A percentile compares a stretch with the other conserved stretches of the same genome.
These are phyloP conservation scores for Perizoma affinitatum DNA, from an alignment of 2,888 invertebrate genomes.

Conservation along the genomic window DNA sequence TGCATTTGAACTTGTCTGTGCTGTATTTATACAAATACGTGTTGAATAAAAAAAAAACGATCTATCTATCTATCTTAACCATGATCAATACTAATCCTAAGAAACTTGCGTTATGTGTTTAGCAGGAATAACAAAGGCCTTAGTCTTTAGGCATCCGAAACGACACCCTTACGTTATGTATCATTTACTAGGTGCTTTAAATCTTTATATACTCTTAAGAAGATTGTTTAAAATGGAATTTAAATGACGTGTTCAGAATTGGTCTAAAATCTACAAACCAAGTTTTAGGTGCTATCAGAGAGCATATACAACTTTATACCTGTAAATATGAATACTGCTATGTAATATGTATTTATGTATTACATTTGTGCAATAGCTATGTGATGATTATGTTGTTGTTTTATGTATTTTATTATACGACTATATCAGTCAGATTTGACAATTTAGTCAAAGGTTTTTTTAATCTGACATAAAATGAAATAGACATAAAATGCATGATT, in stretches of 20 bases:
- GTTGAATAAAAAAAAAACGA: too few species aligned
- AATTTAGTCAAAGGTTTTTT: too few species aligned
- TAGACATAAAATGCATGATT: neutral
- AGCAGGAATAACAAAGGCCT: too few species aligned
- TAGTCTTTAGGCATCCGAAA: slow-evolving; percentile 1
- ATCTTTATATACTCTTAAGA: slow-evolving; percentile 29
- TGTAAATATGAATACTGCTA: slow-evolving; percentile 13
- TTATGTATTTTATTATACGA: neutral
- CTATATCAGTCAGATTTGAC: too few species aligned
- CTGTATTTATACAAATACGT: too few species aligned
- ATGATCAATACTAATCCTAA: too few species aligned
- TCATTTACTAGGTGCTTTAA: slow-evolving; percentile 35
- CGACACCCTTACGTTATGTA: slow-evolving; percentile 11
- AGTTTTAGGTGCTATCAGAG: slow-evolving; percentile 72
- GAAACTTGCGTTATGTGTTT: neutral
- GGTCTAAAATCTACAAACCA: slow-evolving; percentile 70
- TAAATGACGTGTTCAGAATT: slow-evolving; percentile 71
- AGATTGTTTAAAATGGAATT: slow-evolving; percentile 40
- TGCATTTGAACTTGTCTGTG: too few species aligned
- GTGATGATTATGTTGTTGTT: neutral
- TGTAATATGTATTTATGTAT: slow-evolving; percentile 26
- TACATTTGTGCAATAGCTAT: slow-evolving; percentile 26
- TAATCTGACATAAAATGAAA: neutral
- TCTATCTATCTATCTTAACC: too few species aligned
- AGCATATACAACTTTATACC: slow-evolving; percentile 50